Evolutionary conservation across 2,797 vertebrate genomes (phyloP), one percentile per base, ranked within the genome.

Genomic region (Pseudopleuronectes americanus): DNA sequence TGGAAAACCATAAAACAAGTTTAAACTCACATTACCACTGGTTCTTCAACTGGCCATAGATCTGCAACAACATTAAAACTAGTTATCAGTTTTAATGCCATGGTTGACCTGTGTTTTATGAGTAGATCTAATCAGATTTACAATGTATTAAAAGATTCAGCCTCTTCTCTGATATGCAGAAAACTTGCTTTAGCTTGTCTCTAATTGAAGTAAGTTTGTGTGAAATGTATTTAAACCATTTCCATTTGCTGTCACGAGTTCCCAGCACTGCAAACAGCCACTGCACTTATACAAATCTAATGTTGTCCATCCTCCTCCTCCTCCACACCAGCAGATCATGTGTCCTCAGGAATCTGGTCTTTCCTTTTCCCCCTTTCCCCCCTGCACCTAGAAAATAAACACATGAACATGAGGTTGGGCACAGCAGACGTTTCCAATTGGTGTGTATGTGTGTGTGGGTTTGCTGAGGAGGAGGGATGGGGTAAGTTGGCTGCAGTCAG

Each of bases 341-440:
- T 88, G 68, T 90, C 83, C 58, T 71, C 33, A 77, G 86, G 83
- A 86, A 90, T 90, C 72, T 66, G 56, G 10, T 63, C 13, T 41
- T 60, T 55, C 9, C 28, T 62, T 49, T 43, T 64, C 64, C 17
- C 12, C 21, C 7, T 17, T 28, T 54, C 9, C 56, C 68, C 51
- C 22, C 33, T 66, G 38, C 31, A 68, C 47, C 41, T 31, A 80
- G 55, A 85, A 85, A 87, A 85, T 87, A 89, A 90, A 89, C 74
- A 83, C 41, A 68, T 68, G 79, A 81, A 85, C 22, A 47, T 84
- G 81, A 88, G 67, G 64, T 81, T 75, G 43, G 52, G 33, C 64
- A 67, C 53, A 45, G 48, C 59, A 77, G 41, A 61, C 58, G 54
- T 31, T 67, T 71, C 52, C 63, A 65, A 31, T 47, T 12, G 52